Evolutionary conservation across 2,888 invertebrate species (phyloP).

Genomic region (Tuta absoluta): DNA sequence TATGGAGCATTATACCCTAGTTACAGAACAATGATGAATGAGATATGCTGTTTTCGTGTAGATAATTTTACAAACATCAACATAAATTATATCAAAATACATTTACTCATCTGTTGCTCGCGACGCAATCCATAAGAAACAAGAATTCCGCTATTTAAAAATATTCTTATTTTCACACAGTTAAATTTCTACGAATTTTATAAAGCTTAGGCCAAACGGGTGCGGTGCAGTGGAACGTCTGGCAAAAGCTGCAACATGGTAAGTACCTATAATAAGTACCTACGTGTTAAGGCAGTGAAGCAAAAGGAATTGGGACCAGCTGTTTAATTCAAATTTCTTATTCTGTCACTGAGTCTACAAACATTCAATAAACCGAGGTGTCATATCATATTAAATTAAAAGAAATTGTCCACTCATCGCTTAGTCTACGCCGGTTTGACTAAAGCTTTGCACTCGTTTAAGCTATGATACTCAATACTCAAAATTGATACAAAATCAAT

Average conservation of each 20-base stretch:
- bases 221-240: too few species aligned
- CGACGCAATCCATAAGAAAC: background rate
- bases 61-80: slow-evolving; percentile 75
- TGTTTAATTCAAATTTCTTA: too few species aligned
- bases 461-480: too few species aligned
- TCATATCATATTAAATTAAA: too few species aligned
- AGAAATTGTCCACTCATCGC: too few species aligned
- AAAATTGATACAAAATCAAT: slow-evolving; percentile 38
- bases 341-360: too few species aligned
- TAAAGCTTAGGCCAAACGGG: background rate
- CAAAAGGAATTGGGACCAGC: too few species aligned
- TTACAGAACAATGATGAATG: slow-evolving; percentile 65
- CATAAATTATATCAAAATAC: slow-evolving; percentile 80
- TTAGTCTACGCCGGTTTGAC: background rate
- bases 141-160: background rate
- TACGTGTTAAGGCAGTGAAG: too few species aligned
- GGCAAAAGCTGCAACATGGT: too few species aligned
- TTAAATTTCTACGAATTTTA: background rate
- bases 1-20: slow-evolving; percentile 62
- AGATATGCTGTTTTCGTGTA: slow-evolving; percentile 77
- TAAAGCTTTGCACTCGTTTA: background rate
- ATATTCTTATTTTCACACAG: background rate
- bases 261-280: too few species aligned
- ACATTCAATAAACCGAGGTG: too few species aligned
- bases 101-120: slow-evolving; percentile 45